Conservation (phyloP, 2,797 vertebrate species). For the Diglossa cyanea region DNA sequence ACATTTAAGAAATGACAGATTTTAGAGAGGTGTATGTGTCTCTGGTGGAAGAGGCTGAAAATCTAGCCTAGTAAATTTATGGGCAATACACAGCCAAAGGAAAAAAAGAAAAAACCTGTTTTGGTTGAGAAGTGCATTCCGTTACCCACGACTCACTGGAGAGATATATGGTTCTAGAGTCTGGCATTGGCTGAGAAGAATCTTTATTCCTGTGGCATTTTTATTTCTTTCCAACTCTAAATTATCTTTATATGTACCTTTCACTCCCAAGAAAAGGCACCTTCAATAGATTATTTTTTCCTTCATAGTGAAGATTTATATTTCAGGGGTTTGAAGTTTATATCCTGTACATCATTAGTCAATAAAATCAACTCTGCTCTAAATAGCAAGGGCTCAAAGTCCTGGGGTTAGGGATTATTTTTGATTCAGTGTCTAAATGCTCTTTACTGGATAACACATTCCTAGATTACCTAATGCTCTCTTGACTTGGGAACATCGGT, state of each 20-base stretch:
- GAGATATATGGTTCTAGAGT: conserved; percentile 23
- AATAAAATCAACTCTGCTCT: conserved; percentile 20
- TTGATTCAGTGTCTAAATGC: background rate
- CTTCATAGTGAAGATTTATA: conserved; percentile 46
- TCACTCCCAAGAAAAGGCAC: background rate
- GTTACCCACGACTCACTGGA: background rate
- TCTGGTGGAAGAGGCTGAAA: background rate
- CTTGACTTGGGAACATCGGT: background rate
- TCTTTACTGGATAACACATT: background rate
- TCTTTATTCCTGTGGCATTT: conserved; percentile 25
- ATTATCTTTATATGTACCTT: conserved; percentile 53
- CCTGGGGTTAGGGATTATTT: background rate
- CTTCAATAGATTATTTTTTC: conserved; percentile 46
- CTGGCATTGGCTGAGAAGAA: conserved; percentile 33
- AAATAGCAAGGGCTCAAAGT: background rate
- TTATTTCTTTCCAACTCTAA: conserved; percentile 56
- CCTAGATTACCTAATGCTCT: background rate
- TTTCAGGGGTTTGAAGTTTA: conserved; percentile 23
- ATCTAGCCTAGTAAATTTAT: conserved; percentile 30
- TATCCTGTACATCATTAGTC: conserved; percentile 7
- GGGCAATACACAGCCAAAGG: background rate
- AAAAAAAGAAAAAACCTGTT: background rate
- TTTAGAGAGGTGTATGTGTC: background rate
- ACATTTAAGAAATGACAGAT: background rate
- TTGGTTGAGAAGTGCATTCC: conserved; percentile 1